Base-by-base conservation (phyloP, 2,797 vertebrate species). In the Anomalospiza imberbis region DNA sequence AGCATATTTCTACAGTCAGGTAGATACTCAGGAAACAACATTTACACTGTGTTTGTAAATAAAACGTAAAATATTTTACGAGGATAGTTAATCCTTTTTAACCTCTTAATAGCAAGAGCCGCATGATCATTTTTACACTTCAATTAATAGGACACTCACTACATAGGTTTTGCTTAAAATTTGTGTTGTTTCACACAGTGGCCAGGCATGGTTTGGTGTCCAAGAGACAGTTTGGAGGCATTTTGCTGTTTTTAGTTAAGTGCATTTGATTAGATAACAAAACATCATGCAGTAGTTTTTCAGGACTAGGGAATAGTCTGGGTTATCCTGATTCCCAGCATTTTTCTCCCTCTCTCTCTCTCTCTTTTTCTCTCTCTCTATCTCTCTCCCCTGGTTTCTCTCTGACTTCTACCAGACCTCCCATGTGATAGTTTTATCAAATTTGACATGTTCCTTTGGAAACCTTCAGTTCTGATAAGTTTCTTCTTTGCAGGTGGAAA, bases 281-380 rank as follows among this genome's bases (percentile, higher is more conserved):
- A 26, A 66, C 44, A 3, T n/a, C 13, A n/a, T 19, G 16, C 4
- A 40, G 6, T 44, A 85, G 16, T 24, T 83, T 42, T 77, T 71
- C 62, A 71, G 34, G 6, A 4, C 26, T 57, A 55, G 29, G 4
- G 6, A 51, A 51, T 40, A 10, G 12, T 77, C 55, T 81, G 44
- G 13, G 6, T 73, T 85, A 50, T 45, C 32, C 7, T 57, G 60
- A 7, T 38, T 65, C 29, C 75, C 17, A 47, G 1, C 2, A 40
- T 9, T 0, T 36, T 17, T 47, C n/a, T 44, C 24, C 26, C 17
- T 58, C 14, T 21, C 7, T 21, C 14, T 31, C 4, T 13, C 12
- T n/a, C 7, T 42, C 3, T 73, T 0, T 13, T 2, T 34, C 7
- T 31, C 3, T 25, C 10, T 32, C 28, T 50, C 3, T 25, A 0